Percentiles rank a stretch among this genome's conserved stretches.
Evolutionary conservation across 2,797 vertebrate genomes (phyloP).

Genomic region (Parauchenoglanis ngamensis): DNA sequence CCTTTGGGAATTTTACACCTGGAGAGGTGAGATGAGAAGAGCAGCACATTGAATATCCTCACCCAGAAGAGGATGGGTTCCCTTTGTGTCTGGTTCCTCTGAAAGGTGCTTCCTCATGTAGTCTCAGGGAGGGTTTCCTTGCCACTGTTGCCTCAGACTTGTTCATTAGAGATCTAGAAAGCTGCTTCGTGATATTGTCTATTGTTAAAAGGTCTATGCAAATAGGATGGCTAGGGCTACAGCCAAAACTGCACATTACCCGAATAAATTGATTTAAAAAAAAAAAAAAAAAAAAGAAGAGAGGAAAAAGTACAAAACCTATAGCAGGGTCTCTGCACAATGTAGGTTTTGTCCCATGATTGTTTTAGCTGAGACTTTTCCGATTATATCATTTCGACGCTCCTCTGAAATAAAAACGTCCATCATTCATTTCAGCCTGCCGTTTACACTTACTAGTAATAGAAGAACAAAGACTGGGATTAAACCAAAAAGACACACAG

Average conservation of each 20-base stretch:
- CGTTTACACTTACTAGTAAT: background rate
- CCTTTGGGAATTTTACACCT: background rate
- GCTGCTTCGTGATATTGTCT: background rate
- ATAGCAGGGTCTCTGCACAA: no score
- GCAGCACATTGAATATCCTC: background rate
- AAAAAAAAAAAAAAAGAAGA: no score
- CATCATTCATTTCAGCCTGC: background rate
- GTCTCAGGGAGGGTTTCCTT: background rate
- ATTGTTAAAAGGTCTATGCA: background rate
- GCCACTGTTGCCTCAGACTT: background rate
- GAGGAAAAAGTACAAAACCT: no score
- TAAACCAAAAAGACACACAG: background rate
- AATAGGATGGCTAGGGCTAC: background rate
- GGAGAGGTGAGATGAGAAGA: background rate
- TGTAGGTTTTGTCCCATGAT: background rate
- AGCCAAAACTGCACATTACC: background rate
- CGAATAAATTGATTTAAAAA: background rate
- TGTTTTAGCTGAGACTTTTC: background rate
- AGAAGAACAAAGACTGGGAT: background rate
- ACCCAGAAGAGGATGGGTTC: background rate
- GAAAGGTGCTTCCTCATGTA: background rate
- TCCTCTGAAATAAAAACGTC: no score
- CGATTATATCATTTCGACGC: background rate
- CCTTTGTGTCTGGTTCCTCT: background rate
- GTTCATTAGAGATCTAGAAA: background rate